Conservation (phyloP, 92 coral and sea anemone genomes). For the Blastomussa wellsi region DNA sequence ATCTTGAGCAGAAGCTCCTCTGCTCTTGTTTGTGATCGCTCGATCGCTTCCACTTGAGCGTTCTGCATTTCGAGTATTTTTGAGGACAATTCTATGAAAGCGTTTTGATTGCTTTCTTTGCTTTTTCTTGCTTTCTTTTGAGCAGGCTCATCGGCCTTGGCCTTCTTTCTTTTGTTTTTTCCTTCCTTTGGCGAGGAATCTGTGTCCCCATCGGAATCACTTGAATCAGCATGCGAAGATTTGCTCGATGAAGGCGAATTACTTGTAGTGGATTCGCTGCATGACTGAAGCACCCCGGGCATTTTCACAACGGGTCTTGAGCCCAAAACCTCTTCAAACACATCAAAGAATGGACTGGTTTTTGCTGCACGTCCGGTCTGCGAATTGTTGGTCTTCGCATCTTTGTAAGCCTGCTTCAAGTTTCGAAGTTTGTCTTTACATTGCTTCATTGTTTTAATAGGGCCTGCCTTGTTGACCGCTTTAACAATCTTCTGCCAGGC, state of each 20-base stretch:
- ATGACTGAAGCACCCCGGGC: conserved; percentile 54
- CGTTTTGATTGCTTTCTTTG: conserved; percentile 41
- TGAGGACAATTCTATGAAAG: conserved; percentile 47
- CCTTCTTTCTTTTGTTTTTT: conserved; percentile 22
- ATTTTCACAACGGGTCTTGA: conserved; percentile 57
- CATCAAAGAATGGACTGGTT: conserved; percentile 55
- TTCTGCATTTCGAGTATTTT: conserved; percentile 57
- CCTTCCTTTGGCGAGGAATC: conserved; percentile 4
- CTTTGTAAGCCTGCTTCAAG: conserved; percentile 61
- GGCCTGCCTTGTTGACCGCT: conserved; percentile 60
- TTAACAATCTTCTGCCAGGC: conserved; percentile 49
- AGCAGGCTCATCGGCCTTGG: conserved; percentile 1
- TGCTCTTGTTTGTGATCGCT: conserved; percentile 39
- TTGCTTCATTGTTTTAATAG: conserved; percentile 49
- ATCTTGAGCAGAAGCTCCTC: conserved; percentile 56
- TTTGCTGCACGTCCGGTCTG: conserved; percentile 48
- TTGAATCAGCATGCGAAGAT: not conserved
- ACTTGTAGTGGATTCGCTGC: not conserved
- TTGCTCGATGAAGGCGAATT: conserved; percentile 37
- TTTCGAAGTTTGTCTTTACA: conserved; percentile 63
- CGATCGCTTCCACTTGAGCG: conserved; percentile 50
- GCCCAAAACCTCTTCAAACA: conserved; percentile 66
- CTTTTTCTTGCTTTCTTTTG: conserved; percentile 38
- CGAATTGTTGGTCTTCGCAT: conserved; percentile 58
- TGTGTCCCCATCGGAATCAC: conserved; percentile 16